Evolutionary conservation across 2,888 invertebrate species (phyloP).

Genomic region (Tiphia femorata): DNA sequence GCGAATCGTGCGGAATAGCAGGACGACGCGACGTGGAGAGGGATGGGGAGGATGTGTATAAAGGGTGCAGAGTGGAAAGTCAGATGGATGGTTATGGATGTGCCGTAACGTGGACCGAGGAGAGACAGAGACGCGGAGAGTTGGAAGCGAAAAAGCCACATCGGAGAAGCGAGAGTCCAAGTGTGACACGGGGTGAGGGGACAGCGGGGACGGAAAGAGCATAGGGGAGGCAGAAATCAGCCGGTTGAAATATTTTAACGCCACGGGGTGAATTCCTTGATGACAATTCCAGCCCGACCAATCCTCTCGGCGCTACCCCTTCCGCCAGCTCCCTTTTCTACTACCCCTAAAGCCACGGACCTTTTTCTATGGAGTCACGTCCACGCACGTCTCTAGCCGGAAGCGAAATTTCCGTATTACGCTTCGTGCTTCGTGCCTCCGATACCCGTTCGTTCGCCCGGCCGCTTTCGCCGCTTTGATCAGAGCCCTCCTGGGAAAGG

Average conservation of each 20-base stretch:
- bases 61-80: neutral
- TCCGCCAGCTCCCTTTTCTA: conserved; percentile 5
- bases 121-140: neutral
- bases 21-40: no score
- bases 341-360: neutral
- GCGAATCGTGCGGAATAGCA: no score
- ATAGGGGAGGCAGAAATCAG: conserved; percentile 45
- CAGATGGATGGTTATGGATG: neutral
- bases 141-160: neutral
- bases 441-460: conserved; percentile 21
- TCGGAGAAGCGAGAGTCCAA: neutral
- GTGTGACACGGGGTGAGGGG: conserved; percentile 7
- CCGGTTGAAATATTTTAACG: conserved; percentile 54
- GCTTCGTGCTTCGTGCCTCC: conserved; percentile 30
- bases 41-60: no score
- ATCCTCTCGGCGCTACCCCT: conserved; percentile 26
- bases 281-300: conserved; percentile 51
- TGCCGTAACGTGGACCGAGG: neutral
- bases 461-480: conserved; percentile 38
- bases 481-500: conserved; percentile 36
- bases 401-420: conserved; percentile 53
- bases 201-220: conserved; percentile 20
- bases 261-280: conserved; percentile 51
- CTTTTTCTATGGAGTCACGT: conserved; percentile 25
- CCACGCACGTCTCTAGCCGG: conserved; percentile 43